Evolutionary conservation across 1,140 invertebrate species (phyloP).

Genomic region (Drosophila yakuba): DNA sequence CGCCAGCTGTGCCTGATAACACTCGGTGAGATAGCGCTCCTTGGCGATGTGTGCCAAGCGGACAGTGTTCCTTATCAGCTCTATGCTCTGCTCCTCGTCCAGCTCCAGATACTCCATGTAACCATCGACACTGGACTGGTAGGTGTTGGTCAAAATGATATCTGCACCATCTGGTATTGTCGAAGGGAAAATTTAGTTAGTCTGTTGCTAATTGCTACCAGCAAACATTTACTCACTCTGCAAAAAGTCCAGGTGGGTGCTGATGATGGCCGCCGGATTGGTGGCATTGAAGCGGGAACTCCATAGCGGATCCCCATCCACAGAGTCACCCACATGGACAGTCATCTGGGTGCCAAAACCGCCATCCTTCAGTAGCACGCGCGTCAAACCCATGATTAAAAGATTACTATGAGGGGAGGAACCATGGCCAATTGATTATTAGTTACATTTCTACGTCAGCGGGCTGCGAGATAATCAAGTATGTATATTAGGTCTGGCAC

Average conservation of each 20-base stretch:
- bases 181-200: constrained; percentile 13
- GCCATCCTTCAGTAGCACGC: constrained; percentile 87
- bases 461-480: constrained; percentile 13
- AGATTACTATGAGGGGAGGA: constrained; percentile 1
- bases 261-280: constrained; percentile 90
- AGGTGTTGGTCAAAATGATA: constrained; percentile 94
- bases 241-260: constrained; percentile 92
- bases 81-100: constrained; percentile 87
- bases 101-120: constrained; percentile 90
- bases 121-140: constrained; percentile 93
- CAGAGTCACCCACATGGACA: constrained; percentile 88
- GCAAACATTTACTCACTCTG: constrained; percentile 74
- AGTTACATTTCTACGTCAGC: constrained; percentile 30
- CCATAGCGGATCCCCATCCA: constrained; percentile 93
- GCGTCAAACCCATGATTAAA: constrained; percentile 62
- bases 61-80: constrained; percentile 90
- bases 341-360: constrained; percentile 92
- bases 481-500: constrained; percentile 6
- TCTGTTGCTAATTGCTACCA: constrained; percentile 33
- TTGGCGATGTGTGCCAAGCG: constrained; percentile 86
- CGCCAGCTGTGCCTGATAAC: constrained; percentile 58
- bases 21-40: constrained; percentile 76
- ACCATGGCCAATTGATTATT: constrained; percentile 5
- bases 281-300: constrained; percentile 91
- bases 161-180: constrained; percentile 90